Base-by-base conservation (phyloP, 2,888 invertebrate genomes). In the Eledone cirrhosa region DNA sequence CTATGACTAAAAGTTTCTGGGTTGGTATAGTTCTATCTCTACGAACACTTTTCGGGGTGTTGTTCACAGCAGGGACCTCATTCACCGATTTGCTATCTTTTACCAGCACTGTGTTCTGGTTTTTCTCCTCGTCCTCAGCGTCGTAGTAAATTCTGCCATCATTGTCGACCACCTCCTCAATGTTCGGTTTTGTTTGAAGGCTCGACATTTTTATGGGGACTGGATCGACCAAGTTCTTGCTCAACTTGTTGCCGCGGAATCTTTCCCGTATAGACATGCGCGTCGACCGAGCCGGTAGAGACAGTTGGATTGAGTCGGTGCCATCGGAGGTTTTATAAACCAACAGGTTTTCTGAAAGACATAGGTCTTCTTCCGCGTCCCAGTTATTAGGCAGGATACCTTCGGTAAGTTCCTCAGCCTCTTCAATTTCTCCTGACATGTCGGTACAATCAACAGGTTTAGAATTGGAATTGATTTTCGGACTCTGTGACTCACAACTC, bases 171-270 rank as follows among this genome's bases (percentile, higher is more conserved):
- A 79, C 77, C n/a, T 77, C 77, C 41, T 77, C 79, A 24, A 77
- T 77, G 53, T 79, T 78, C 41, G 77, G 77, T 22, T 79, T 41
- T 78, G 79, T 78, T 27, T 78, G 78, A 19, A 84, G 79, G 65
- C 78, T 84, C 41, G 84, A 84, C 82, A 85, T 76, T n/a, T 29
- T 48, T 24, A 76, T 82, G 22, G 83, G 78, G 14, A 83, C 81
- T 31, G 84, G 82, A n/a, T 80, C 78, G 48, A 81, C 77, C 11
- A 41, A 8, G 41, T 82, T 80, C 48, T 69, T 67, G 41, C 5
- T 41, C 48, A 29, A 48, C 22, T 29, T 27, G 24, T 29, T 65
- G 2, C 77, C 41, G 13, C 65, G 24, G 22, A 77, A 33, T n/a
- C 59, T 33, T n/a, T 63, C 33, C 24, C 69, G 67, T n/a, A 48